phyloP scores from a whole-genome alignment of 2,888 invertebrate genomes.

The Seladonia tumulorum region DNA sequence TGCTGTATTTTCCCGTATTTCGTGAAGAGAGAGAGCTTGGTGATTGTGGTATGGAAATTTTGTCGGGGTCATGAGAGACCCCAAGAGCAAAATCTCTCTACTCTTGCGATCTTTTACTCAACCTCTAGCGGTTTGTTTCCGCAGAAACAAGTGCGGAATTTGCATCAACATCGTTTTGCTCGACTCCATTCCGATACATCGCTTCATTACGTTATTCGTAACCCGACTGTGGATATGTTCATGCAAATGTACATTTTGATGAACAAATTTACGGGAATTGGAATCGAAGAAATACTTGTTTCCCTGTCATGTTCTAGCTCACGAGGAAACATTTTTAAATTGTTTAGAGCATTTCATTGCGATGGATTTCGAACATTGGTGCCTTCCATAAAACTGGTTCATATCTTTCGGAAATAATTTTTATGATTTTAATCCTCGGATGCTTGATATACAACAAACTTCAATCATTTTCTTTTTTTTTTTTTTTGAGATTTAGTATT shows the following conservation, averaged over 20 bases:
- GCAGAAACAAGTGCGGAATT: neutral
- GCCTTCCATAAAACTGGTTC: too few species aligned
- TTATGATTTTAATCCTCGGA: neutral
- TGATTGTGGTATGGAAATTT: neutral
- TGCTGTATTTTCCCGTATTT: too few species aligned
- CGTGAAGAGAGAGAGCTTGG: too few species aligned
- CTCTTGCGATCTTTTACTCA: neutral
- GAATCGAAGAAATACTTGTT: neutral
- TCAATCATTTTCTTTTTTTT: neutral
- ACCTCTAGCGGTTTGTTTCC: neutral
- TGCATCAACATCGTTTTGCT: neutral
- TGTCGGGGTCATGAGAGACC: neutral
- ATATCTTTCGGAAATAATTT: neutral
- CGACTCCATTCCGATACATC: neutral
- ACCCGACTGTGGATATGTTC: neutral
- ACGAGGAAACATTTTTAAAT: neutral
- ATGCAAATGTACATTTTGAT: slow-evolving; percentile 1
- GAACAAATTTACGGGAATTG: too few species aligned
- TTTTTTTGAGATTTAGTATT: neutral
- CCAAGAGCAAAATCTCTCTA: neutral
- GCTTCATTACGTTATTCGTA: neutral
- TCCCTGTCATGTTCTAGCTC: neutral
- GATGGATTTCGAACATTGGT: too few species aligned
- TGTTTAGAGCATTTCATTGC: neutral
- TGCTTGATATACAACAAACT: neutral